These are phyloP conservation scores for Cryptomyrus ogoouensis DNA, from an alignment of 2,113 vertebrate genomes.

Conservation along the genomic window DNA sequence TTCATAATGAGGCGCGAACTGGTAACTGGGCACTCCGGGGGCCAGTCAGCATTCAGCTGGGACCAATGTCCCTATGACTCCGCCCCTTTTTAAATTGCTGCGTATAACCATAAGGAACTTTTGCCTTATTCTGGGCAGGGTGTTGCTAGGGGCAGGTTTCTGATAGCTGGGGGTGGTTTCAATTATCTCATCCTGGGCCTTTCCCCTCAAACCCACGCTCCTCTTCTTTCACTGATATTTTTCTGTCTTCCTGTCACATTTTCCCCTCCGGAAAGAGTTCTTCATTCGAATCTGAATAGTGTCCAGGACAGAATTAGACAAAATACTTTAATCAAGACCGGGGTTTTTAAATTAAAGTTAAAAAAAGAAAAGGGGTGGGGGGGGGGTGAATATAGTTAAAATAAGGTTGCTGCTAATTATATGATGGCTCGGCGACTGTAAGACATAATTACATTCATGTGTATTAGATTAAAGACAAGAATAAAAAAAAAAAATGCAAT, in stretches of 20 bases:
- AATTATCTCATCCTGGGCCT: neutral
- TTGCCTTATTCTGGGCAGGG: neutral
- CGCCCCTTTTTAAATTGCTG: neutral
- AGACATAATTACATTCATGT: conserved; percentile 53
- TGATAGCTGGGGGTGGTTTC: neutral
- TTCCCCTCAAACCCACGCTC: neutral
- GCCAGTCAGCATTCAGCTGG: neutral
- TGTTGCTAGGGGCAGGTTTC: neutral
- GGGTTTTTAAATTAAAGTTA: conserved; percentile 42
- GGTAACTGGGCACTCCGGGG: neutral
- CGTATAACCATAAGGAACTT: neutral
- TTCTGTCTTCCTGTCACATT: neutral
- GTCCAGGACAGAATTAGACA: conserved; percentile 27
- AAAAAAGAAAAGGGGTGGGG: conserved; percentile 40
- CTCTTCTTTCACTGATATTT: neutral
- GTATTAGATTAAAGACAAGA: conserved; percentile 57
- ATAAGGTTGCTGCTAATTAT: conserved; percentile 62
- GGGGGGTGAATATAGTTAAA: conserved; percentile 23
- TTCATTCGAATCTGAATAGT: conserved; percentile 25
- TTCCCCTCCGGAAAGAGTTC: neutral
- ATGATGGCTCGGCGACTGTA: conserved; percentile 52
- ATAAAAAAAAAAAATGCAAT: conserved; percentile 43
- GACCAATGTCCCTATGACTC: neutral
- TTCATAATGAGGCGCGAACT: neutral
- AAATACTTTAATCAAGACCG: conserved; percentile 45